phyloP scores from a whole-genome alignment of 2,797 vertebrate species.

The Tauraco hartlaubi region DNA sequence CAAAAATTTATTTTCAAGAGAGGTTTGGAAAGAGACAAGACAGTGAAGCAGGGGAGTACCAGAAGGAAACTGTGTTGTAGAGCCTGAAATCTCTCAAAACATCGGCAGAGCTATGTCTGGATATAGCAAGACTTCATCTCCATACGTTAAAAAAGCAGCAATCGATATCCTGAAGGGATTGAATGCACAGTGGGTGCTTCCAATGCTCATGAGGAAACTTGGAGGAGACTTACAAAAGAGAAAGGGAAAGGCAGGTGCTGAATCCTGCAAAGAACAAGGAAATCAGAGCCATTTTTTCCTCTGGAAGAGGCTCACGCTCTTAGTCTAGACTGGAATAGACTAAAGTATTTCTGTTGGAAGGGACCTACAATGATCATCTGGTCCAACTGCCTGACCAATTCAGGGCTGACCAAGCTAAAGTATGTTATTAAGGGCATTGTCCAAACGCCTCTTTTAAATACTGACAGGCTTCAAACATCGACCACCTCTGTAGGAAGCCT shows the following conservation, averaged over 20 bases:
- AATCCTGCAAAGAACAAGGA: neutral
- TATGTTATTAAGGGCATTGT: neutral
- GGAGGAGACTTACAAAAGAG: neutral
- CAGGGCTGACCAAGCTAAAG: neutral
- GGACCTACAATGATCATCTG: neutral
- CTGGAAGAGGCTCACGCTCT: neutral
- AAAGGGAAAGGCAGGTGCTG: neutral
- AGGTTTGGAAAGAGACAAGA: neutral
- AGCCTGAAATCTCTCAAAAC: neutral
- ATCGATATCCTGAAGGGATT: neutral
- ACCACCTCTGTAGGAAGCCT: neutral
- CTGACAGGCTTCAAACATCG: neutral
- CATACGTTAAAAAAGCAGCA: neutral
- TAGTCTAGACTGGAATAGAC: neutral
- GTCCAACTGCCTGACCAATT: neutral
- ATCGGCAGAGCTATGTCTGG: neutral
- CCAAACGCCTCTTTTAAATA: neutral
- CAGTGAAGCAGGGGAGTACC: neutral
- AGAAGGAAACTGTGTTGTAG: neutral
- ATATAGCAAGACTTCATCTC: neutral
- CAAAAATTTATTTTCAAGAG: neutral
- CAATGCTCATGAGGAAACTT: neutral
- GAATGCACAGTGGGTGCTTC: neutral
- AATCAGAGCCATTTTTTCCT: neutral
- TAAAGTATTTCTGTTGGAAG: neutral